These are phyloP conservation scores for Thysanoteuthis rhombus DNA, from an alignment of 2,888 invertebrate genomes.

Conservation along the genomic window DNA sequence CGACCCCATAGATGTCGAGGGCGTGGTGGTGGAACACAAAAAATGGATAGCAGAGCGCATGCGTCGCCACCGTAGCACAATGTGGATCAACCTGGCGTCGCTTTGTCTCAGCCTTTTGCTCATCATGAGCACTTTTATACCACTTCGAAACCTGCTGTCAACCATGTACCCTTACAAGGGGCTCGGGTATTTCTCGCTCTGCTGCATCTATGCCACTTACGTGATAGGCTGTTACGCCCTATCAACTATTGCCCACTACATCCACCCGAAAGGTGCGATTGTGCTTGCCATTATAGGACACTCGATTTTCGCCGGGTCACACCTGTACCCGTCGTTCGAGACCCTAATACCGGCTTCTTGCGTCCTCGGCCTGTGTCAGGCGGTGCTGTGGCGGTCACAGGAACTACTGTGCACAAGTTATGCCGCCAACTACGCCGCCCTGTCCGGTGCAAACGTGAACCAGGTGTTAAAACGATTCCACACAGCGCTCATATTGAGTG, in stretches of 20 bases:
- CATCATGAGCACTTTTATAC: slow-evolving; percentile 22
- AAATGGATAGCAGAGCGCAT: slow-evolving; percentile 31
- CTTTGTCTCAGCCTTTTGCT: slow-evolving; percentile 26
- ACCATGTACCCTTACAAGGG: slow-evolving; percentile 27
- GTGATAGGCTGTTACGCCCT: slow-evolving; percentile 54
- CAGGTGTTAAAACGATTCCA: slow-evolving; percentile 57
- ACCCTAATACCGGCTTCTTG: slow-evolving; percentile 54
- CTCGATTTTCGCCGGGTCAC: slow-evolving; percentile 55
- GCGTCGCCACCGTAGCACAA: slow-evolving; percentile 29
- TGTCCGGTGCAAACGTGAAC: slow-evolving; percentile 50
- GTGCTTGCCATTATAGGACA: slow-evolving; percentile 55
- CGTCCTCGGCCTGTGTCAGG: slow-evolving; percentile 56
- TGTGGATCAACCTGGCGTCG: slow-evolving; percentile 32
- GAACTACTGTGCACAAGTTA: slow-evolving; percentile 56
- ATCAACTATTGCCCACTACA: slow-evolving; percentile 50
- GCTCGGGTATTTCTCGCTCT: slow-evolving; percentile 53
- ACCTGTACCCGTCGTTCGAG: slow-evolving; percentile 55
- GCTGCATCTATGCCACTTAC: slow-evolving; percentile 54
- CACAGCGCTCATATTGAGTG: slow-evolving; percentile 55
- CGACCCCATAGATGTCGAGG: slow-evolving; percentile 31
- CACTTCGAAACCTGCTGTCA: slow-evolving; percentile 23
- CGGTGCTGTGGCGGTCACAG: slow-evolving; percentile 56
- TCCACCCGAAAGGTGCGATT: slow-evolving; percentile 54
- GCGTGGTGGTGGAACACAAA: slow-evolving; percentile 28
- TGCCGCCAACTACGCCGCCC: slow-evolving; percentile 55